Evolutionary conservation across 2,888 invertebrate species (phyloP).

Genomic region (Lutraria lutraria): DNA sequence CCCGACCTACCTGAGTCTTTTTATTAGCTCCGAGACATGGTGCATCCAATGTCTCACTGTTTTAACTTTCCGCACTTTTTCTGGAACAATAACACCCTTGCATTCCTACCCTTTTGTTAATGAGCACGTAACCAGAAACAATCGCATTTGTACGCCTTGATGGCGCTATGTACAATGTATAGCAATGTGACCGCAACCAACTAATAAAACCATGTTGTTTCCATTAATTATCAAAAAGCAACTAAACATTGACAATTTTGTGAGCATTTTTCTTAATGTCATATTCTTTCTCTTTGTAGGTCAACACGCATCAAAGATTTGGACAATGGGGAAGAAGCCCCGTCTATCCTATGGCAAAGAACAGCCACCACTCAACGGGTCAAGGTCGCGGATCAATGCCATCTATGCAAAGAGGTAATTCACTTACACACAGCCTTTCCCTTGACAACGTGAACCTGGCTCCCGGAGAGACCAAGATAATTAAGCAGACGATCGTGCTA

Average conservation of each 20-base stretch:
- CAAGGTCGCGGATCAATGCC: neutral
- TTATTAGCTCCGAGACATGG: no score
- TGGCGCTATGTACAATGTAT: no score
- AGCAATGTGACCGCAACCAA: no score
- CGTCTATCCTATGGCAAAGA: neutral
- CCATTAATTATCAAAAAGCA: no score
- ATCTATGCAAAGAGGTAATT: neutral
- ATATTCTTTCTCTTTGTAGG: neutral
- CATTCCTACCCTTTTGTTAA: no score
- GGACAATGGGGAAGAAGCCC: constrained; percentile 20
- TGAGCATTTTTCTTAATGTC: neutral
- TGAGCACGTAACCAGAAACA: no score
- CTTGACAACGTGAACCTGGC: constrained; percentile 17
- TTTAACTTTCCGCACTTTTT: no score
- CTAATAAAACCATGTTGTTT: no score
- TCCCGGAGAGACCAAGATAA: constrained; percentile 26
- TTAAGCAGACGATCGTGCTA: constrained; percentile 19
- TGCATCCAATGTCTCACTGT: no score
- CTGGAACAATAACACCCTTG: no score
- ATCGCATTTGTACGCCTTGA: no score
- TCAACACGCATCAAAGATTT: neutral
- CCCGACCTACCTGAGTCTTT: no score
- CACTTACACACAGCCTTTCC: constrained; percentile 13
- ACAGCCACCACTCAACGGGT: neutral
- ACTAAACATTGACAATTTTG: neutral